Evolutionary conservation across 2,113 vertebrate species (phyloP), one percentile per base, ranked within the genome.

Genomic region (Sminthopsis crassicaudata): DNA sequence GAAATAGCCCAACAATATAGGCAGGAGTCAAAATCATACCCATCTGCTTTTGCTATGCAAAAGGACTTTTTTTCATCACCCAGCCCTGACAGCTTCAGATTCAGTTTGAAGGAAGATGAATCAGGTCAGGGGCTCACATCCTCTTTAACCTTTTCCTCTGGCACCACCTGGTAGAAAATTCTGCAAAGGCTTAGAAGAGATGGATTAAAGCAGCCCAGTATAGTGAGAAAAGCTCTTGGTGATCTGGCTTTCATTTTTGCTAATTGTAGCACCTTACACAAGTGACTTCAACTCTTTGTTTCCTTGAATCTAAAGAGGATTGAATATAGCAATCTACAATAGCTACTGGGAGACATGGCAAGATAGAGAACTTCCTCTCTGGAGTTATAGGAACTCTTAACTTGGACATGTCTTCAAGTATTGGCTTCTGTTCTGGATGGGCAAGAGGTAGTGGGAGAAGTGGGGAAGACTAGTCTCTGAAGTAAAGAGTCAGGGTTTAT

Each of bases 1-100:
- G 94, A 98, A 98, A 98, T 98, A 98, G 97, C 95, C 93, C 95
- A 95, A 95, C 96, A 93, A 84, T 93, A 97, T 98, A 97, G 98
- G 97, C 95, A 93, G 53, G 96, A 91, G 96, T 92, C 98, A 88
- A 98, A 98, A 98, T 97, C 92, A 95, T 96, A 92, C 94, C 96
- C 97, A 96, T 97, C 96, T 98, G 95, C 95, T 98, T 91, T 92
- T 42, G 89, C 95, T 93, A 96, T 76, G 92, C 10, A 4, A 94
- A 91, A 94, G 97, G 95, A 30, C 92, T 94, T 16, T n/a, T 92
- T 76, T 94, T 96, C 93, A 23, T 46, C 90, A 95, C 91, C 90
- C 42, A 90, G 36, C 76, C 57, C 57, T 91, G n/a, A 67, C 52
- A 89, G 19, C 30, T 96, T 95, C 67, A 53, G 57, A 92, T 0